These are phyloP conservation scores for Sebastes reedi DNA, from an alignment of 2,797 vertebrate genomes.

Conservation along the genomic window DNA sequence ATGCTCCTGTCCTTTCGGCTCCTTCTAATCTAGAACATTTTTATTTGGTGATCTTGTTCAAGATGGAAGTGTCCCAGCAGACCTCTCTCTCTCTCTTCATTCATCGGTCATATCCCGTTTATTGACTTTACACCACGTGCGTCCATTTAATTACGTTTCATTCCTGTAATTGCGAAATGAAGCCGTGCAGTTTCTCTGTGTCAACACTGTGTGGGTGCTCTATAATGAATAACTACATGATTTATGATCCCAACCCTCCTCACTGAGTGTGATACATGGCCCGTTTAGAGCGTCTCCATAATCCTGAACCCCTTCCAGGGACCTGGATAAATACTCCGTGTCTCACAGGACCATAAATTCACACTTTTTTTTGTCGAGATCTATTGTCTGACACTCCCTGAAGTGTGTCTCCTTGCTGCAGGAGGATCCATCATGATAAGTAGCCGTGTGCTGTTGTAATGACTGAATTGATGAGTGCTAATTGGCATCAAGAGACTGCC, in stretches of 20 bases:
- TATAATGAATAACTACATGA: slow-evolving; percentile 43
- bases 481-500: slow-evolving; percentile 48
- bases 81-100: neutral
- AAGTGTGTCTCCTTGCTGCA: slow-evolving; percentile 4
- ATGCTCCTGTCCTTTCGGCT: neutral
- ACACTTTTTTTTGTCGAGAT: neutral
- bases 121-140: slow-evolving; percentile 17
- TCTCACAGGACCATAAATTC: slow-evolving; percentile 48
- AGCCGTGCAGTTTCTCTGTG: slow-evolving; percentile 19
- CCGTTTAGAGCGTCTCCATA: slow-evolving; percentile 26
- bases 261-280: slow-evolving; percentile 36
- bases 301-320: slow-evolving; percentile 13
- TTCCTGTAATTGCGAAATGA: slow-evolving; percentile 36
- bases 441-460: slow-evolving; percentile 24
- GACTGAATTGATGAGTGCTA: slow-evolving; percentile 45
- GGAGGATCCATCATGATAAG: slow-evolving; percentile 58
- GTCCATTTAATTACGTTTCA: slow-evolving; percentile 24
- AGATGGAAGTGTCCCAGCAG: neutral
- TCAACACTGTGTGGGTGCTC: slow-evolving; percentile 26
- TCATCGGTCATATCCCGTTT: neutral
- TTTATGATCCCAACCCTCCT: slow-evolving; percentile 37
- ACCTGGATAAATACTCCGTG: slow-evolving; percentile 36
- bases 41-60: neutral
- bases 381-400: slow-evolving; percentile 21
- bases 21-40: neutral